Evolutionary conservation across 30 jellyfish, hydroid and myxozoan genomes (phyloP).

Genomic region (Rhopilema esculentum): DNA sequence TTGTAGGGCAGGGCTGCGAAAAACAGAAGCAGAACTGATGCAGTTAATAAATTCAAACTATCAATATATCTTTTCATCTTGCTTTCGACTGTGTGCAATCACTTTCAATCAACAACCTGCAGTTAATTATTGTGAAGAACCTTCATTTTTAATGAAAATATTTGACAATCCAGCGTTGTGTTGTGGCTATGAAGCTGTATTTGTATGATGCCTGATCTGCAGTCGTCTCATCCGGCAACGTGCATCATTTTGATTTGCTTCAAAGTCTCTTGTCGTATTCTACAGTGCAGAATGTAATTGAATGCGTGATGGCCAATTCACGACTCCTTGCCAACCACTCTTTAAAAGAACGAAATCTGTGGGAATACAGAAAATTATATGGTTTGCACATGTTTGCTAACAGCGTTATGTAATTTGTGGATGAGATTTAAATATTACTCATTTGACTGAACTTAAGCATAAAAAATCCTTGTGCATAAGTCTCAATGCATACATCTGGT

Average conservation of each 20-base stretch:
- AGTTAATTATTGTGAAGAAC: neutral
- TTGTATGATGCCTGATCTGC: neutral
- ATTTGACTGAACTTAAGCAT: too few relatives aligned
- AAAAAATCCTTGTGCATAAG: neutral
- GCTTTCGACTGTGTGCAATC: neutral
- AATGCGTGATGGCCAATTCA: neutral
- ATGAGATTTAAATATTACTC: too few relatives aligned
- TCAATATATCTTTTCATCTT: neutral
- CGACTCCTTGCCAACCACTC: neutral
- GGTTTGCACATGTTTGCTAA: too few relatives aligned
- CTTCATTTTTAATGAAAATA: neutral
- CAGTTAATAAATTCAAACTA: neutral
- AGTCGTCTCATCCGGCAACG: neutral
- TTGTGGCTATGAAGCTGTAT: neutral
- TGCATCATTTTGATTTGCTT: neutral
- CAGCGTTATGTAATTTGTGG: too few relatives aligned
- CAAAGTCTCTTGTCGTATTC: neutral
- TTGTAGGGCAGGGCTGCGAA: neutral
- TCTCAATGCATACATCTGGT: neutral
- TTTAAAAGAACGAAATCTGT: neutral
- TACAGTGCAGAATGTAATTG: neutral
- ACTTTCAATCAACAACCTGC: slow-evolving; percentile 20
- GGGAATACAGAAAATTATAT: neutral
- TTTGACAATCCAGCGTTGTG: neutral
- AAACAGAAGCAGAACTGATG: neutral